These are phyloP conservation scores for Corbicula japonica DNA, from an alignment of 2,888 invertebrate species.

Conservation along the genomic window DNA sequence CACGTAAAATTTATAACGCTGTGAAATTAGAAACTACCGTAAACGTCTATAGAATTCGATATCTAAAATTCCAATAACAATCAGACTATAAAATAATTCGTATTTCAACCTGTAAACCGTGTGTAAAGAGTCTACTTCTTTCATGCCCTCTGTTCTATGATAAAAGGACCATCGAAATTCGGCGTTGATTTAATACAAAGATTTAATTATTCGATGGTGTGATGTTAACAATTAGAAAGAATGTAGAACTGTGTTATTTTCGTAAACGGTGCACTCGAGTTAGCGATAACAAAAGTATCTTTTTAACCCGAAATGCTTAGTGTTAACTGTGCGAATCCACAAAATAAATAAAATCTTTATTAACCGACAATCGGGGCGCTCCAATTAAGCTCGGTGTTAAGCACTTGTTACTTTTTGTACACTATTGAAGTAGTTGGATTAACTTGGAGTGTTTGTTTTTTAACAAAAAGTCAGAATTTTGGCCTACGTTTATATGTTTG, in stretches of 20 bases:
- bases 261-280: constrained; percentile 6
- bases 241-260: constrained; percentile 9
- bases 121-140: too few relatives aligned
- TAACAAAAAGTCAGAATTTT: constrained; percentile 25
- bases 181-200: constrained; percentile 32
- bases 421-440: constrained; percentile 6
- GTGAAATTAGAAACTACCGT: too few relatives aligned
- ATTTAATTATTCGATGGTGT: constrained; percentile 29
- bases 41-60: too few relatives aligned
- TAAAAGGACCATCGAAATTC: constrained; percentile 14
- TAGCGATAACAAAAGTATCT: constrained; percentile 18
- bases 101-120: too few relatives aligned
- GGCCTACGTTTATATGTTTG: constrained; percentile 11
- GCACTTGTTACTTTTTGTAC: constrained; percentile 18
- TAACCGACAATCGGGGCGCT: constrained; percentile 15
- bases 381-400: constrained; percentile 17
- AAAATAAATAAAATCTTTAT: constrained; percentile 23
- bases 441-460: constrained; percentile 14
- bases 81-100: too few relatives aligned
- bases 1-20: too few relatives aligned
- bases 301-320: constrained; percentile 9
- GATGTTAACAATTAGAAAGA: constrained; percentile 33
- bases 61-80: too few relatives aligned
- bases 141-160: too few relatives aligned
- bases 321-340: constrained; percentile 27